Base-by-base conservation (phyloP, 2,113 vertebrate genomes). In the Thymallus thymallus region DNA sequence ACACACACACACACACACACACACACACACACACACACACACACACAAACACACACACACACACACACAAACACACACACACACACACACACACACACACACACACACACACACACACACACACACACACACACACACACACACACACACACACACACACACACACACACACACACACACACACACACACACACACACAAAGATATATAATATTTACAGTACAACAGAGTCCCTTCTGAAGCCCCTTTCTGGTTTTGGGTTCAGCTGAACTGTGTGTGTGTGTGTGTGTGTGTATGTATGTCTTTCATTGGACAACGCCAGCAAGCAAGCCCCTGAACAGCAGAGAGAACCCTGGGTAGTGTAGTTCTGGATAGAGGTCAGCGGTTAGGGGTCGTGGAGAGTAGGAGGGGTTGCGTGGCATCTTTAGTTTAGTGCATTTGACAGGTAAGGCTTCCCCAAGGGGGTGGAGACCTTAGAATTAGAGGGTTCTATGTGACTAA, bases 351-450 rank as follows among this genome's bases (percentile, higher is more conserved):
- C 35, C 22, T 64, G 6, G 58, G 20, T 24, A 12, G 29, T 41
- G 56, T 6, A 35, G 71, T 46, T 35, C 45, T 12, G 55, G 24
- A 41, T 16, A 14, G 18, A 5, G 16, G 41, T 24, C 9, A 35
- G 62, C 56, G 67, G 46, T 55, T 76, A 69, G 13, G 30, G 66
- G 58, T 77, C 69, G 82, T 72, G 84, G 48, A 67, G 86, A 35
- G 63, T n/a, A 80, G 46, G 66, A 65, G 74, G 41, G 46, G 74
- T 55, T 77, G 87, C 84, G 85, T 88, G 89, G 88, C 85, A 87
- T 86, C 78, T 68, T 87, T 79, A 85, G 85, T 84, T 90, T 88
- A 88, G 89, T 91, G 89, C 89, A 90, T 85, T 85, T 78, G 78
- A 88, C 80, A 75, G 80, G 83, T 92, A 90, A 91, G 89, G 89